phyloP scores from a whole-genome alignment of 2,888 invertebrate species.

The Drepana falcataria region DNA sequence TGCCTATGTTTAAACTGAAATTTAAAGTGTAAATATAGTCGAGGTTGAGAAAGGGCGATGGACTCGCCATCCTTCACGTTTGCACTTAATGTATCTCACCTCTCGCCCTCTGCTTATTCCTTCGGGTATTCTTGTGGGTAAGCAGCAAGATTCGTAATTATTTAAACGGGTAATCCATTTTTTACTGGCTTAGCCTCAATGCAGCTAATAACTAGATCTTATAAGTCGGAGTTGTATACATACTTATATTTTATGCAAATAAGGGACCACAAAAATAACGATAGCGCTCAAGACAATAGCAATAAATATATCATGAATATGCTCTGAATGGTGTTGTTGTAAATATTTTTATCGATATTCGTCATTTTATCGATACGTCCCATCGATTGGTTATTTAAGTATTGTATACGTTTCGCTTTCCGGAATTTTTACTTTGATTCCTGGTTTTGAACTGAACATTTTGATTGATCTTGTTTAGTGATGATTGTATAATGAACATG shows the following conservation, averaged over 20 bases:
- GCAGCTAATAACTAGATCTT: no score
- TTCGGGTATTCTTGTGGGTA: no score
- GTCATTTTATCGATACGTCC: background rate
- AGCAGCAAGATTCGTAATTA: no score
- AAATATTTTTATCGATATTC: background rate
- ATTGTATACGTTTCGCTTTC: background rate
- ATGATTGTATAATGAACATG: background rate
- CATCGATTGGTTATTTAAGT: constrained; percentile 1
- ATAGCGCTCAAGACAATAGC: background rate
- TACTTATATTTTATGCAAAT: background rate
- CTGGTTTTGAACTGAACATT: background rate
- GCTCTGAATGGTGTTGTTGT: background rate
- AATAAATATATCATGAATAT: background rate
- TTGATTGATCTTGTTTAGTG: background rate
- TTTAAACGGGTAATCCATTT: no score
- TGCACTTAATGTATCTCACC: no score
- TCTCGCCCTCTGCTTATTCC: no score
- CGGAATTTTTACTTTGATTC: background rate
- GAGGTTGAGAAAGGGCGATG: no score
- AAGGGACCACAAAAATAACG: background rate
- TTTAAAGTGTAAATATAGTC: no score
- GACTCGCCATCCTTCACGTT: no score
- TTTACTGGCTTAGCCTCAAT: no score
- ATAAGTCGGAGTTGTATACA: no score
- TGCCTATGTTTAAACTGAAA: no score